These are phyloP conservation scores for Intellagama lesueurii DNA, from an alignment of 2,797 vertebrate species.

Conservation along the genomic window DNA sequence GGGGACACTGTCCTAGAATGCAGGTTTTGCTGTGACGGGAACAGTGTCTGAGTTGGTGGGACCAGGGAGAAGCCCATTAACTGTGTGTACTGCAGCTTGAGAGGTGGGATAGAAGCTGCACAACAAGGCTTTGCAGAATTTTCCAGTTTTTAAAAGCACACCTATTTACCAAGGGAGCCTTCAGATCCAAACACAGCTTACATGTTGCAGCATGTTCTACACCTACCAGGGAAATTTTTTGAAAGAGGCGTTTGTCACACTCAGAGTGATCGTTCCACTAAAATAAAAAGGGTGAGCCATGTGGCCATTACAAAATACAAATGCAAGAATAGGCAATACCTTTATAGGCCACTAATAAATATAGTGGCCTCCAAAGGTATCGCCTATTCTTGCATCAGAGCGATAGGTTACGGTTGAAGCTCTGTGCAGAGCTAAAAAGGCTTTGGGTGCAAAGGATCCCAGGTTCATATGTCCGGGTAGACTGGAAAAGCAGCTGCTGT, in stretches of 20 bases:
- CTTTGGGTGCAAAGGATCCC: neutral
- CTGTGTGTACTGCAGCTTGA: neutral
- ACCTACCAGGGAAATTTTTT: neutral
- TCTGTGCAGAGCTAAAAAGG: too few species aligned
- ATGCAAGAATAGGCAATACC: too few species aligned
- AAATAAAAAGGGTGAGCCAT: too few species aligned
- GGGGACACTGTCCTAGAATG: neutral
- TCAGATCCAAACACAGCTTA: neutral
- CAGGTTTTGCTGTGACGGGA: accelerated
- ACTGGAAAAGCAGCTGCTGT: neutral
- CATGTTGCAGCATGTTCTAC: neutral
- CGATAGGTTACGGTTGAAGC: too few species aligned
- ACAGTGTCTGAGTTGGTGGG: too few species aligned
- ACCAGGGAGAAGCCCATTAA: neutral
- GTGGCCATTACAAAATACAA: too few species aligned
- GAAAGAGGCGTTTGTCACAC: neutral
- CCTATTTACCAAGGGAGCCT: neutral
- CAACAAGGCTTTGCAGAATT: neutral
- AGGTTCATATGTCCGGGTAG: neutral
- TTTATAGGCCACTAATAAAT: too few species aligned
- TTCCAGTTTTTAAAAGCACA: neutral
- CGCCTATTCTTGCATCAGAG: too few species aligned
- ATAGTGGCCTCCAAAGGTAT: too few species aligned
- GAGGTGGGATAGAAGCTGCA: neutral
- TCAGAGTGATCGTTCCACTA: neutral